Conservation (phyloP, 2,888 invertebrate species). For the Eupithecia subumbrata region DNA sequence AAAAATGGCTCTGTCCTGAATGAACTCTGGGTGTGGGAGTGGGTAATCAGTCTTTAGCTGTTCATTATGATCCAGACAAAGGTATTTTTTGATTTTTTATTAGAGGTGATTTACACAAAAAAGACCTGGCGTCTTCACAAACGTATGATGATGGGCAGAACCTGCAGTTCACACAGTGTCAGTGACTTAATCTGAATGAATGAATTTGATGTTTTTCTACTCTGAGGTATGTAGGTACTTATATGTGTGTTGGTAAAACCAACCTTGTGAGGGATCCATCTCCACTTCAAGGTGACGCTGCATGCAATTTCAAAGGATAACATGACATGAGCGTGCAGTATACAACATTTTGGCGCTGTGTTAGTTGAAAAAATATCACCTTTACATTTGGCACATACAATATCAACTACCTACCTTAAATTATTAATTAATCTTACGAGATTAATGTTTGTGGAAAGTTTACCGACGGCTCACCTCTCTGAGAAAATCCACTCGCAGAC, state of each 20-base stretch:
- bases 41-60: no score
- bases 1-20: no score
- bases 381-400: constrained; percentile 10
- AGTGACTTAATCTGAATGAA: neutral
- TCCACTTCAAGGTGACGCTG: constrained; percentile 75
- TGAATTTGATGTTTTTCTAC: neutral
- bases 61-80: no score
- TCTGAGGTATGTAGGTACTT: neutral
- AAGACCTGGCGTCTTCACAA: no score
- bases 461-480: constrained; percentile 1
- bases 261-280: constrained; percentile 82
- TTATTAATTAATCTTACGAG: neutral
- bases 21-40: no score
- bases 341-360: constrained; percentile 8
- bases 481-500: neutral
- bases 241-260: constrained; percentile 59
- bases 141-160: neutral
- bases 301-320: constrained; percentile 79
- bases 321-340: constrained; percentile 68
- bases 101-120: no score
- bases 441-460: neutral
- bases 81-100: no score
- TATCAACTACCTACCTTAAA: neutral
- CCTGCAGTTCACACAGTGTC: neutral
- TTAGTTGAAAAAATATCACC: constrained; percentile 8